phyloP scores from a whole-genome alignment of 2,113 vertebrate species.

The Mungos mungo region DNA sequence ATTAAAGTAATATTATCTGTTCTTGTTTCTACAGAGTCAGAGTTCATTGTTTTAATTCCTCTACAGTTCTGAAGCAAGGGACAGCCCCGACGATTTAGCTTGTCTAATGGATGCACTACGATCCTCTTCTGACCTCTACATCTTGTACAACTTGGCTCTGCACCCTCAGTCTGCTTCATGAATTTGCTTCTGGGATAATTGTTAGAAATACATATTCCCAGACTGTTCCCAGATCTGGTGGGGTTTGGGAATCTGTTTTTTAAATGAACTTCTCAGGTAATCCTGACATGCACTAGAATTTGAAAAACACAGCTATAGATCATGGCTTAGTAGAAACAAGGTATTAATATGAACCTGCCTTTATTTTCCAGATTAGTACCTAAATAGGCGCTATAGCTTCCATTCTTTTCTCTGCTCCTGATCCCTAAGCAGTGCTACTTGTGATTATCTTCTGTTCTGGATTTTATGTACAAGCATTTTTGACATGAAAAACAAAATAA shows the following conservation, averaged over 20 bases:
- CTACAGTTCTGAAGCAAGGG: background rate
- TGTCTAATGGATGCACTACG: background rate
- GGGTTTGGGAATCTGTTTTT: background rate
- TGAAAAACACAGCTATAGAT: background rate
- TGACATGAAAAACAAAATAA: background rate
- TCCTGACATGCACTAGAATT: background rate
- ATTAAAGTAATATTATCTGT: background rate
- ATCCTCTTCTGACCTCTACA: background rate
- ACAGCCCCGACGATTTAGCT: background rate
- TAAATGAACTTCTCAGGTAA: background rate
- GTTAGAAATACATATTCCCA: background rate
- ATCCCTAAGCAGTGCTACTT: background rate
- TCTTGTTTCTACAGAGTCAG: background rate
- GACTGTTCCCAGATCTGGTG: background rate
- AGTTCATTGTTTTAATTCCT: background rate
- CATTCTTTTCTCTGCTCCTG: background rate
- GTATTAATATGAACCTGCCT: background rate
- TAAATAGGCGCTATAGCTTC: background rate
- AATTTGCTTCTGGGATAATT: background rate
- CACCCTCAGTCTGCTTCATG: background rate
- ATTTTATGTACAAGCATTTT: background rate
- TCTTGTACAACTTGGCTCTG: background rate
- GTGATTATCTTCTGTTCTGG: background rate
- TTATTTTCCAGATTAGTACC: background rate
- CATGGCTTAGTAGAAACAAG: background rate